Conservation (phyloP, 1,140 invertebrate species). For the Bombus soroeensis region DNA sequence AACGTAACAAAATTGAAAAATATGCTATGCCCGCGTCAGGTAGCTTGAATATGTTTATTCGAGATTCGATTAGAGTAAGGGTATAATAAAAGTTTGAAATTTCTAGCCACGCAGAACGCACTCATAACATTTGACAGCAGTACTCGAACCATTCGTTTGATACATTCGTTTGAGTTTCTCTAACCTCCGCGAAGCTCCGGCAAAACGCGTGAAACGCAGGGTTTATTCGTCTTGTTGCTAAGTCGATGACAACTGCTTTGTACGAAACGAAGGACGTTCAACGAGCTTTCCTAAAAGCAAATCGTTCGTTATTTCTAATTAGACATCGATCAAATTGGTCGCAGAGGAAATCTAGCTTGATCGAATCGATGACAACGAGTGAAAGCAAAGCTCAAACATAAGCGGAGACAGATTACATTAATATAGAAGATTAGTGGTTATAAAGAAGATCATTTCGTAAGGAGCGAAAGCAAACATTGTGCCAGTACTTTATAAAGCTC, state of each 20-base stretch:
- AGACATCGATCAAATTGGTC: background rate
- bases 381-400: slow-evolving; percentile 4
- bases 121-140: background rate
- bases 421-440: background rate
- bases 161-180: background rate
- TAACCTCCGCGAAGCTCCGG: background rate
- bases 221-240: background rate
- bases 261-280: background rate
- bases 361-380: no score
- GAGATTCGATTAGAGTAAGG: no score
- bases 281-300: background rate
- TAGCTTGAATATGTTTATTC: background rate
- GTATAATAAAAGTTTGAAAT: background rate
- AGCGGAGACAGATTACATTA: background rate
- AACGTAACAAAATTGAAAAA: background rate
- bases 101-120: background rate
- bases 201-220: background rate
- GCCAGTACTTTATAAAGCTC: background rate
- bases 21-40: background rate
- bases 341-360: background rate
- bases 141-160: background rate
- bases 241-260: background rate
- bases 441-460: background rate
- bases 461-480: background rate
- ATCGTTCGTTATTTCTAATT: no score